A percentile compares a stretch with the other conserved stretches of the same genome.
phyloP scores from a whole-genome alignment of 2,113 vertebrate genomes.

The Aleadryas rufinucha region DNA sequence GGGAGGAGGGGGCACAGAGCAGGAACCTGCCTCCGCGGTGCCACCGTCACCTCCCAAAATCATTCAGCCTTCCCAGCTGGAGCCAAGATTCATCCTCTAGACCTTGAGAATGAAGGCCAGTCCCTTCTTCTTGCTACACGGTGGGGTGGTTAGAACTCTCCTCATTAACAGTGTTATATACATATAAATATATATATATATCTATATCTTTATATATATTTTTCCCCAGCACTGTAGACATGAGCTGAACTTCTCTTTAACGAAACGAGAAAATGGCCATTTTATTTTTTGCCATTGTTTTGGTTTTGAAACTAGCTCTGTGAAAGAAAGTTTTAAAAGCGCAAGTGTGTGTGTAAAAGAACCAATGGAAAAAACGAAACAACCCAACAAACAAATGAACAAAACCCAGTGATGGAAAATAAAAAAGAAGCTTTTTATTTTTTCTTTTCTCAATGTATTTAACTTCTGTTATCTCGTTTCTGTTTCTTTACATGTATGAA shows the following conservation, averaged over 20 bases:
- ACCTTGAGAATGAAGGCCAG: slow-evolving; percentile 56
- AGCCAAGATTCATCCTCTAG: slow-evolving; percentile 58
- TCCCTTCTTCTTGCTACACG: slow-evolving; percentile 64
- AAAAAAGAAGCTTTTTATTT: slow-evolving; percentile 63
- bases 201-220: slow-evolving; percentile 77
- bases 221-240: slow-evolving; percentile 77
- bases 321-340: slow-evolving; percentile 67
- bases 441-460: slow-evolving; percentile 78
- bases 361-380: not conserved
- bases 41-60: not conserved
- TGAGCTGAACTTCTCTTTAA: slow-evolving; percentile 76
- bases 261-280: slow-evolving; percentile 68
- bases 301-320: slow-evolving; percentile 71
- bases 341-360: slow-evolving; percentile 69
- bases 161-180: slow-evolving; percentile 82
- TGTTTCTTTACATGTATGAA: slow-evolving; percentile 82
- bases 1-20: not conserved
- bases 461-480: slow-evolving; percentile 80
- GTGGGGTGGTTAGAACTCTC: slow-evolving; percentile 76
- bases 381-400: slow-evolving; percentile 6
- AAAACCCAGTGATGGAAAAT: slow-evolving; percentile 27
- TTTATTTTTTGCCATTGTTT: slow-evolving; percentile 69
- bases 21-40: not conserved
- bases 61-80: slow-evolving; percentile 39
- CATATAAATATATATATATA: slow-evolving; percentile 82